Evolutionary conservation across 2,797 vertebrate species (phyloP).

Genomic region (Neoniphon sammara): DNA sequence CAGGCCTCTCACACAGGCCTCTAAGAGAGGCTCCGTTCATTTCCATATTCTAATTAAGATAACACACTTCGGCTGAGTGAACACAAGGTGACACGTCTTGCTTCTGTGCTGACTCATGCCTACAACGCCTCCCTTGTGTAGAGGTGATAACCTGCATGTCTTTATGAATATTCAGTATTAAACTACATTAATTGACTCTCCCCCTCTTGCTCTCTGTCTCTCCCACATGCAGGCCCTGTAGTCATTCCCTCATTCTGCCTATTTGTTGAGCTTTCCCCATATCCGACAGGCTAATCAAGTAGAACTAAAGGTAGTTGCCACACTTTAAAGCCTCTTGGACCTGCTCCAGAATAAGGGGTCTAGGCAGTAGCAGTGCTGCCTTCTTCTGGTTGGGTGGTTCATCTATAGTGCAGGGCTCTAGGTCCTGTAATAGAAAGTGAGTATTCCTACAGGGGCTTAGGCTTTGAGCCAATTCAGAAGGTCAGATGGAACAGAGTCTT

Average conservation of each 20-base stretch:
- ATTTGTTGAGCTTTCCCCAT: conserved; percentile 1
- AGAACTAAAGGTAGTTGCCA: conserved; percentile 15
- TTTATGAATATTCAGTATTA: conserved; percentile 48
- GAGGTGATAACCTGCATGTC: conserved; percentile 29
- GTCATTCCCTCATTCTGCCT: not conserved
- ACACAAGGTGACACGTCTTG: conserved; percentile 34
- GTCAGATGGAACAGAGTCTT: conserved; percentile 78
- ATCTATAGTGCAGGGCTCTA: conserved; percentile 46
- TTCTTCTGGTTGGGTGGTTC: conserved; percentile 51
- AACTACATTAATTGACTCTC: conserved; percentile 15
- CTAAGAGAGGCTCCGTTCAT: conserved; percentile 45
- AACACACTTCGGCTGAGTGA: conserved; percentile 46
- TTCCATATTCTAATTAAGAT: conserved; percentile 58
- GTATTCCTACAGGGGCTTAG: conserved; percentile 71
- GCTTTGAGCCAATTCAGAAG: conserved; percentile 77
- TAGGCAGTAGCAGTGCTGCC: conserved; percentile 25
- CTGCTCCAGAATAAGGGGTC: conserved; percentile 18
- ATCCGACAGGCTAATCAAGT: not conserved
- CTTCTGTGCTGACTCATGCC: conserved; percentile 24
- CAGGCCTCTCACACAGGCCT: conserved; percentile 21
- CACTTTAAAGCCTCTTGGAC: conserved; percentile 24
- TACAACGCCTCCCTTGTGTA: conserved; percentile 15
- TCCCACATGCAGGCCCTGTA: not conserved
- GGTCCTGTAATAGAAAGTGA: conserved; percentile 75
- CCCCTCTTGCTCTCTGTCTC: not conserved